Base-by-base conservation (phyloP, 1,140 invertebrate genomes). In the Aricia agestis region DNA sequence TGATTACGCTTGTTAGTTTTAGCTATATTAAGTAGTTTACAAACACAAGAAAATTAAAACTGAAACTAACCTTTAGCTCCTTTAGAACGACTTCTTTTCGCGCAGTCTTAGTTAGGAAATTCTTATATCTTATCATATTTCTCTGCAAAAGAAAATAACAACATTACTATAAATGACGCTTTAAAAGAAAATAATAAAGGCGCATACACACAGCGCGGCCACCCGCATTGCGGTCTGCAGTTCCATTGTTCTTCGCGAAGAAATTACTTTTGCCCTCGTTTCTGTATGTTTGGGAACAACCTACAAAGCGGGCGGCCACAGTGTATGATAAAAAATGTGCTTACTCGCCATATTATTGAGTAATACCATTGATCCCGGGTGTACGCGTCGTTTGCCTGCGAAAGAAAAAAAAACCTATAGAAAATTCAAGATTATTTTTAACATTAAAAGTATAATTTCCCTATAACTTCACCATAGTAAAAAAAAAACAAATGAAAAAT, bases 281-380 rank as follows among this genome's bases (percentile, higher is more conserved):
- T 63, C 61, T 19, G 17, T 31, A 5, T 13, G 0, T 52, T 52
- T 52, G 10, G 45, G 45, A 13, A 15, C 45, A 52, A 15, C 7
- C 45, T 52, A 52, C 45, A 52, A 52, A 52, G 45, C 45, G 45
- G 13, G 13, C 13, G 13, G 13, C 1, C 45, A 66, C 4, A 19
- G 63, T 18, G 17, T 11, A 58, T 58, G n/a, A 68, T 42, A 72
- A 72, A 69, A 72, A 75, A 71, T 70, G 42, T 72, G 87, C 92
- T 93, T 92, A 97, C 96, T 93, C 96, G 96, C 96, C 96, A 97
- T 68, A 95, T 90, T 79, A 97, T 96, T 58, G 96, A 97, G 84
- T 97, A 94, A 78, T 95, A 95, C 96, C 96, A 97, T 84, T 97
- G 96, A 92, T 97, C 96, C 84, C 96, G 93, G 9, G 95, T 94